Evolutionary conservation across 2,888 invertebrate genomes (phyloP).

Genomic region (Lysandra bellargus): DNA sequence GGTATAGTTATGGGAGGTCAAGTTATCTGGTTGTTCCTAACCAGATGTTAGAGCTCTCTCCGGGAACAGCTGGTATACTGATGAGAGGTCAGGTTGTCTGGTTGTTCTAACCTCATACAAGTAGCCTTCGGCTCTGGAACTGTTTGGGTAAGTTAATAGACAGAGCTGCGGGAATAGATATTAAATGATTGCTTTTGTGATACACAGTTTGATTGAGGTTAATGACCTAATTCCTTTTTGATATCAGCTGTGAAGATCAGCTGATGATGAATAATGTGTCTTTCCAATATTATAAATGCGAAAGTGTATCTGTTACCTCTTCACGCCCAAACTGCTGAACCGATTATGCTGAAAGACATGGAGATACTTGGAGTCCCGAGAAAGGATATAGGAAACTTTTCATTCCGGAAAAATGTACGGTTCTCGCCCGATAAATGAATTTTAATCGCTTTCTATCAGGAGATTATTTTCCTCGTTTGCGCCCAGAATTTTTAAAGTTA

Average conservation of each 20-base stretch:
- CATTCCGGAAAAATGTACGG: no score
- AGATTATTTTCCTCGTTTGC: no score
- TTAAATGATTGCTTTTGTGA: conserved; percentile 13
- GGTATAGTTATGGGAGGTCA: background rate
- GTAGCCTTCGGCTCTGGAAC: conserved; percentile 5
- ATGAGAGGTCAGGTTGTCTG: background rate
- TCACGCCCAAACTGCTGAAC: no score
- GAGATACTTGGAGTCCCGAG: no score
- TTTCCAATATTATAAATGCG: no score
- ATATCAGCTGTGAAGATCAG: background rate
- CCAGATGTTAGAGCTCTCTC: background rate
- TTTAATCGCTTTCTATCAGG: no score
- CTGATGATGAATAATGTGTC: background rate
- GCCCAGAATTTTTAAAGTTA: no score
- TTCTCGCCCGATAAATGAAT: no score
- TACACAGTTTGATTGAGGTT: background rate
- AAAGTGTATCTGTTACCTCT: no score
- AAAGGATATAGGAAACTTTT: no score
- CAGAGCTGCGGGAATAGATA: background rate
- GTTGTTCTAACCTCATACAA: background rate
- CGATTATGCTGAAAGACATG: no score
- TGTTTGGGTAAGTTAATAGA: conserved; percentile 19
- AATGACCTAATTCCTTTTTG: background rate
- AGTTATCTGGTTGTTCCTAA: background rate
- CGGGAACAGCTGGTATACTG: background rate